Base-by-base conservation (phyloP, 2,113 vertebrate genomes). In the Datnioides undecimradiatus region DNA sequence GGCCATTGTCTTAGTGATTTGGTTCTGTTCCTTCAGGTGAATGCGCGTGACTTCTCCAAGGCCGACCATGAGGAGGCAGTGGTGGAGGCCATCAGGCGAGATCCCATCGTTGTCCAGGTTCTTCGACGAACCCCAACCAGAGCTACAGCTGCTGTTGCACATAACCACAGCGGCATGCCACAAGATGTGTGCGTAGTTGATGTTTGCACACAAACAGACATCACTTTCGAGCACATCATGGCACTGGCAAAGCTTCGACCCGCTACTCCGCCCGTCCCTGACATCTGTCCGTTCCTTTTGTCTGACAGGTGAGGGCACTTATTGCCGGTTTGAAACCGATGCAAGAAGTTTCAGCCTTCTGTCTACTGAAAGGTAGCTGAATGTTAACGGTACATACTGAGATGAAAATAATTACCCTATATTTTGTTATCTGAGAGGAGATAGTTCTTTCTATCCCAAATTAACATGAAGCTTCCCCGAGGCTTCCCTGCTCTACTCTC, bases 151-250 rank as follows among this genome's bases (percentile, higher is more conserved):
- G 43, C 81, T 2, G 69, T 67, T 0, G 38, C 63, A 1, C 80
- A 92, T 60, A 58, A 33, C 33, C 93, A 93, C 14, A 81, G 83
- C 1, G 77, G 83, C 16, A 6, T 51, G 0, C 62, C 88, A 12
- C 95, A 96, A 27, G 96, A 97, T 57, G 91, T 94, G 45, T 94
- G 76, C 13, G 91, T 97, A 74, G 93, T 89, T 71, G 95, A 99
- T 23, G 96, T 96, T 70, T 96, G 96, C 93, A 99, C 98, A 2
- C 98, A 99, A 88, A 99, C 98, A 0, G 97, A 99, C 92, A 98
- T 99, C 91, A 98, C 97, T 29, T 99, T 99, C 0, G 97, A 99
- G 72, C 97, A 98, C 87, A 97, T 99, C 85, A 96, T 97, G 96
- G 97, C 97, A 45, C 90, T 99, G 88, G 95, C 97, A 59, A 99